Conservation (phyloP, 2,888 invertebrate species). For the Fragum whitleyi region DNA sequence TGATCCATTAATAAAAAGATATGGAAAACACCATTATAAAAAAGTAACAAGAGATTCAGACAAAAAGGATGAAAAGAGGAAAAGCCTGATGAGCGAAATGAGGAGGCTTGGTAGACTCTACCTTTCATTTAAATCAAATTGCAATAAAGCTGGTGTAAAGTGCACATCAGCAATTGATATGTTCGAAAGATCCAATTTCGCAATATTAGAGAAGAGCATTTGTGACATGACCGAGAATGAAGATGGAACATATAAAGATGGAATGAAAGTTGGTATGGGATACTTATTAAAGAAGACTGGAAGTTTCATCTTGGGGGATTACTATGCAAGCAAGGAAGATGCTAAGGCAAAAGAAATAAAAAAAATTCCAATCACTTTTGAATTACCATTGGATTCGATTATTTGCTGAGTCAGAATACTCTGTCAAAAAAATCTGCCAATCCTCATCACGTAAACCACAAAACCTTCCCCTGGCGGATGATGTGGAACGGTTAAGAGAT, state of each 20-base stretch:
- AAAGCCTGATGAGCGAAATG: neutral
- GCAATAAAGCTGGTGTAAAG: neutral
- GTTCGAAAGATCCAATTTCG: conserved; percentile 3
- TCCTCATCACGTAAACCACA: neutral
- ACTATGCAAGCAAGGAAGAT: conserved; percentile 1
- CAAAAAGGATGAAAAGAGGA: conserved; percentile 5
- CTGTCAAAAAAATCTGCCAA: neutral
- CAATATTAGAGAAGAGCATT: conserved; percentile 6
- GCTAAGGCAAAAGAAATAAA: neutral
- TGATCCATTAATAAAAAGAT: too few species aligned
- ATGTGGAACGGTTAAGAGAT: conserved; percentile 1
- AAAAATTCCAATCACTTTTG: neutral
- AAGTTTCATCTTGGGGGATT: neutral
- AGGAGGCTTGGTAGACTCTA: conserved; percentile 1
- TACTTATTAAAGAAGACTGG: conserved; percentile 17
- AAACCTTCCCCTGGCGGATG: neutral
- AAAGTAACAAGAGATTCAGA: neutral
- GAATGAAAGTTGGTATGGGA: conserved; percentile 18
- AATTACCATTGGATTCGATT: conserved; percentile 15
- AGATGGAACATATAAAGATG: conserved; percentile 2
- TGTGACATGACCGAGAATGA: neutral
- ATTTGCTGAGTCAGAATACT: conserved; percentile 14
- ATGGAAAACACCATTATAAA: neutral
- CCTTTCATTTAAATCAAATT: neutral
- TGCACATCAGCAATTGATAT: neutral